phyloP scores from a whole-genome alignment of 2,888 invertebrate genomes.

The Cerastis rubricosa region DNA sequence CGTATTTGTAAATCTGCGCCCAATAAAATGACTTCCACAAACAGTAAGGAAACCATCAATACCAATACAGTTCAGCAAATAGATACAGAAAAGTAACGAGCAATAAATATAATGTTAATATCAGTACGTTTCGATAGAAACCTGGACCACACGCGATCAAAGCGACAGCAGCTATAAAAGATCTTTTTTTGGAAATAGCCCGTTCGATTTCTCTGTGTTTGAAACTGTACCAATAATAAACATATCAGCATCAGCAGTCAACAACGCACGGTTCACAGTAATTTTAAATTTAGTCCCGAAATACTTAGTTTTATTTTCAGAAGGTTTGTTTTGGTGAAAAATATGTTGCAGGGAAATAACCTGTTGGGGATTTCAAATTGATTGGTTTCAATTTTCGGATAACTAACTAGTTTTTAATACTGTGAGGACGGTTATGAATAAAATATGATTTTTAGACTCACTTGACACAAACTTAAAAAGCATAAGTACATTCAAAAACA shows the following conservation, averaged over 20 bases:
- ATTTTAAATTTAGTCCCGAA: conserved; percentile 72
- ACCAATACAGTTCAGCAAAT: conserved; percentile 51
- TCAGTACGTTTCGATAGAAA: conserved; percentile 67
- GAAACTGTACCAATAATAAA: conserved; percentile 84
- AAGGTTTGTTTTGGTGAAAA: conserved; percentile 6
- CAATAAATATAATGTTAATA: conserved; percentile 70
- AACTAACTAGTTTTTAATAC: conserved; percentile 20
- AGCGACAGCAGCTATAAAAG: conserved; percentile 82
- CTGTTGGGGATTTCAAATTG: conserved; percentile 8
- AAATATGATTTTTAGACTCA: background rate
- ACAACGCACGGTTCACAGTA: conserved; percentile 82
- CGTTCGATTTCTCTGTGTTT: conserved; percentile 82
- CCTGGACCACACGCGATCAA: conserved; percentile 87
- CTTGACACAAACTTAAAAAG: no score
- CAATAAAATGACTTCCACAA: conserved; percentile 30
- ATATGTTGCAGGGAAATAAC: background rate
- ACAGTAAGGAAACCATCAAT: conserved; percentile 58
- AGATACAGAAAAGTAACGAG: conserved; percentile 55
- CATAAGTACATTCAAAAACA: no score
- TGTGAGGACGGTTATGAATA: background rate
- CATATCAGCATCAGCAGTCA: conserved; percentile 86
- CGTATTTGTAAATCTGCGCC: background rate
- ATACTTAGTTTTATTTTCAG: conserved; percentile 61
- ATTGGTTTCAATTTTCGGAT: background rate
- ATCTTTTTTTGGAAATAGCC: conserved; percentile 83